Evolutionary conservation across 1,140 invertebrate genomes (phyloP), one percentile per base, ranked within the genome.

Genomic region (Drosophila novamexicana): DNA sequence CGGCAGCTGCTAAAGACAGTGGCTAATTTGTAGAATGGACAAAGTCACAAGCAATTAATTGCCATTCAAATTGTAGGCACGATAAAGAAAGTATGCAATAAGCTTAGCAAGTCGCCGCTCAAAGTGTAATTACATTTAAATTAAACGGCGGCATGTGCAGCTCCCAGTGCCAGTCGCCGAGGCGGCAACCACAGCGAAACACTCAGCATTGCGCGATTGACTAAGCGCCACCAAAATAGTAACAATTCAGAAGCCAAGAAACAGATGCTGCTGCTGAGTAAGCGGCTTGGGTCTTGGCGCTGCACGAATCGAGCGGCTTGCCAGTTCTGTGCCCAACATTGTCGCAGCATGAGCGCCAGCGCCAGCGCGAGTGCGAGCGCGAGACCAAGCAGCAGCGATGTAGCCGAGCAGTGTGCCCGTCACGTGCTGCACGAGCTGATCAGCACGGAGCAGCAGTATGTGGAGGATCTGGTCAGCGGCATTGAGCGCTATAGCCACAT

Each of bases 121-220:
- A 81, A 78, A 64, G 75, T 53, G 79, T 75, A 83, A 81, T 81
- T 81, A 83, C 82, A 83, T 70, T 79, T 82, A 79, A 79, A 81
- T 79, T 81, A 69, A 63, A 63, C 2, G 8, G 29, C 22, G 22
- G 2, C 22, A 22, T 22, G 2, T 22, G 22, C 22, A 22, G 22
- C 22, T 22, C 1, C 22, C 22, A 22, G 22, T 22, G 22, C 22
- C 22, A 29, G 22, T 29, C 22, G 22, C 22, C 3, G 5, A 5
- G 22, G 4, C 22, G 4, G 22, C 22, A 29, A 5, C 22, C 3
- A 5, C 22, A 29, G 22, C 22, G 4, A 29, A 29, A 29, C 22
- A 29, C 4, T 29, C 22, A 29, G 22, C 22, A 29, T 29, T 29
- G 22, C 0, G 22, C 22, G 22, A 2, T 3, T 29, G 22, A 29